phyloP scores from a whole-genome alignment of 2,797 vertebrate species.

The Lepilemur ruficaudatus region DNA sequence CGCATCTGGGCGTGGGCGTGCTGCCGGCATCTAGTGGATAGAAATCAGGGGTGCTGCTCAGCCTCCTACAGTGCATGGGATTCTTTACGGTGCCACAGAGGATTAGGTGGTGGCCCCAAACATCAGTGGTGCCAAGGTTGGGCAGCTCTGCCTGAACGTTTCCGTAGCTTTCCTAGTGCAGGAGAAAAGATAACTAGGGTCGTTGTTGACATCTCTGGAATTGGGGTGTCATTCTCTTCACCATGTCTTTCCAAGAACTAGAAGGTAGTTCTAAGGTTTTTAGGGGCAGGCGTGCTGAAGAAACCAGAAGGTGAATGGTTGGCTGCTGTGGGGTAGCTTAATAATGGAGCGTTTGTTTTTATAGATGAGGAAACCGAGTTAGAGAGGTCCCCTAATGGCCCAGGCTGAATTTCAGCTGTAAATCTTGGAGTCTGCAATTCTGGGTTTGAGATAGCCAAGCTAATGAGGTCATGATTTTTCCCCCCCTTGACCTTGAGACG shows the following conservation, averaged over 20 bases:
- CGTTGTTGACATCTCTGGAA: not conserved
- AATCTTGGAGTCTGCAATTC: not conserved
- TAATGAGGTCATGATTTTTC: not conserved
- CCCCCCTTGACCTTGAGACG: not conserved
- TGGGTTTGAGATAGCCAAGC: not conserved
- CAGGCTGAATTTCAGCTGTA: constrained; percentile 32
- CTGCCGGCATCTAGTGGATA: not conserved
- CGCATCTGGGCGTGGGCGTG: not conserved
- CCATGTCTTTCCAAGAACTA: not conserved
- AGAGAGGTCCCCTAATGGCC: not conserved
- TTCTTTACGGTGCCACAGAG: not conserved
- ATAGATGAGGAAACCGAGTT: not conserved
- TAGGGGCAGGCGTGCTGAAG: not conserved
- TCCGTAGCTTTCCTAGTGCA: not conserved
- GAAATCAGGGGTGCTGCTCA: not conserved
- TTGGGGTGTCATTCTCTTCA: not conserved
- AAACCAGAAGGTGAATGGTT: not conserved
- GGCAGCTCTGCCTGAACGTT: not conserved
- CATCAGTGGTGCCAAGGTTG: not conserved
- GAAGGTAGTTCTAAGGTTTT: not conserved
- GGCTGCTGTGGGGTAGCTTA: not conserved
- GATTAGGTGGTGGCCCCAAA: not conserved
- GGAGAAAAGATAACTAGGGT: not conserved
- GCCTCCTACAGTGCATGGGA: not conserved
- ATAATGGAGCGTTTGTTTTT: not conserved